These are phyloP conservation scores for Lota lota DNA, from an alignment of 2,113 vertebrate genomes.

Conservation along the genomic window DNA sequence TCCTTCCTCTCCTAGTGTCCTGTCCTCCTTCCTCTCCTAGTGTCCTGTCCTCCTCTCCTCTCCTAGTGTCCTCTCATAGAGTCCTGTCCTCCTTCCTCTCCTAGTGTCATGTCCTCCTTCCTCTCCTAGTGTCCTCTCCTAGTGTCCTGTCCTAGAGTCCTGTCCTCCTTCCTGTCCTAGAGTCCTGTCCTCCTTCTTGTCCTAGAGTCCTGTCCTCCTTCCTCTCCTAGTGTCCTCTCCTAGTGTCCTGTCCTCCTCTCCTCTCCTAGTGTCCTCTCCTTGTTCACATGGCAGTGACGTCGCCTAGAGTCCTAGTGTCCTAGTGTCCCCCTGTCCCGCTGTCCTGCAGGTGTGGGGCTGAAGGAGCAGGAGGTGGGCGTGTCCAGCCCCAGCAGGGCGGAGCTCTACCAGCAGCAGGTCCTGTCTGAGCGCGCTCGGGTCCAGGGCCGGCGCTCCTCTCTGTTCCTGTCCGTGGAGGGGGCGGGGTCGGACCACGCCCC, in stretches of 20 bases:
- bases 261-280: neutral
- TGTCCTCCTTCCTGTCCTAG: neutral
- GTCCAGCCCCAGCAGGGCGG: slow-evolving; percentile 78
- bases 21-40: neutral
- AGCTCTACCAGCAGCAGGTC: slow-evolving; percentile 82
- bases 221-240: neutral
- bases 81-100: neutral
- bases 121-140: neutral
- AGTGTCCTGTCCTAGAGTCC: neutral
- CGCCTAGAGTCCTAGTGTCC: neutral
- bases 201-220: neutral
- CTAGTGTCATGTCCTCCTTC: neutral
- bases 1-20: neutral
- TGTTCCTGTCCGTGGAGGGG: slow-evolving; percentile 97
- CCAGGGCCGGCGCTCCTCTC: slow-evolving; percentile 83
- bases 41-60: neutral
- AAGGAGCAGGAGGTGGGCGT: slow-evolving; percentile 71
- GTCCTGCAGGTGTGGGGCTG: slow-evolving; percentile 27
- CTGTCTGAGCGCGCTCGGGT: slow-evolving; percentile 74
- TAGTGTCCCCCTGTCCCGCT: neutral
- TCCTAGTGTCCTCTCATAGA: neutral
- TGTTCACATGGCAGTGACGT: neutral
- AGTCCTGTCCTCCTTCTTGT: neutral
- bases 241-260: neutral
- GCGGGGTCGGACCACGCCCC: slow-evolving; percentile 77